These are phyloP conservation scores for Pangasius krempfi DNA, from an alignment of 2,797 vertebrate genomes.

Conservation along the genomic window DNA sequence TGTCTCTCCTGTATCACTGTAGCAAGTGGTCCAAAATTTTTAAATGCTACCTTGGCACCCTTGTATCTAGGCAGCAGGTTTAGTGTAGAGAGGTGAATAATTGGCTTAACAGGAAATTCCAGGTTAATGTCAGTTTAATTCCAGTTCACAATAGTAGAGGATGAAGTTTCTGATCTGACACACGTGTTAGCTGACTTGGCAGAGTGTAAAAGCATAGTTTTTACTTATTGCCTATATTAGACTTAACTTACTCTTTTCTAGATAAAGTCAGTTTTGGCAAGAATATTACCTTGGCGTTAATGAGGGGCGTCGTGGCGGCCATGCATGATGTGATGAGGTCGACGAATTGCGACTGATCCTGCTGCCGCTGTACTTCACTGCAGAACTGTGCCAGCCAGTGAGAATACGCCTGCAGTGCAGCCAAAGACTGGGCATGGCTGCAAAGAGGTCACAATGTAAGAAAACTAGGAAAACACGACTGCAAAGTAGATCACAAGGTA, in stretches of 20 bases:
- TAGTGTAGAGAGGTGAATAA: background rate
- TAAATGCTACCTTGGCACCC: background rate
- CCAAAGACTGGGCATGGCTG: slow-evolving; percentile 92
- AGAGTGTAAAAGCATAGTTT: background rate
- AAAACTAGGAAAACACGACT: slow-evolving; percentile 16
- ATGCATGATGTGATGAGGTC: slow-evolving; percentile 90
- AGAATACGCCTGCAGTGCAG: slow-evolving; percentile 93
- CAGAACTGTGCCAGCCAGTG: slow-evolving; percentile 98
- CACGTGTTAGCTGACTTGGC: background rate
- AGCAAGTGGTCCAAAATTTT: background rate
- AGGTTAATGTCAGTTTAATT: background rate
- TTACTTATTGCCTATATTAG: background rate
- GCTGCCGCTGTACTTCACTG: slow-evolving; percentile 88
- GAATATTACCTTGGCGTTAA: slow-evolving; percentile 81
- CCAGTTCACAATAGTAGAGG: background rate
- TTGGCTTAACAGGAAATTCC: background rate
- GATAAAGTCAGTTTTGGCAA: background rate
- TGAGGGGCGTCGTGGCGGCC: slow-evolving; percentile 89
- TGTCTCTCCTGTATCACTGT: background rate
- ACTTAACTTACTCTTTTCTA: background rate
- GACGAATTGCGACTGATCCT: slow-evolving; percentile 88
- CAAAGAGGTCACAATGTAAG: slow-evolving; percentile 25
- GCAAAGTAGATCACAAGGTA: background rate
- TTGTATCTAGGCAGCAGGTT: background rate
- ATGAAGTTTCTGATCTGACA: background rate